Conservation (phyloP, 2,888 invertebrate genomes). For the Eudasyphora cyanicolor region DNA sequence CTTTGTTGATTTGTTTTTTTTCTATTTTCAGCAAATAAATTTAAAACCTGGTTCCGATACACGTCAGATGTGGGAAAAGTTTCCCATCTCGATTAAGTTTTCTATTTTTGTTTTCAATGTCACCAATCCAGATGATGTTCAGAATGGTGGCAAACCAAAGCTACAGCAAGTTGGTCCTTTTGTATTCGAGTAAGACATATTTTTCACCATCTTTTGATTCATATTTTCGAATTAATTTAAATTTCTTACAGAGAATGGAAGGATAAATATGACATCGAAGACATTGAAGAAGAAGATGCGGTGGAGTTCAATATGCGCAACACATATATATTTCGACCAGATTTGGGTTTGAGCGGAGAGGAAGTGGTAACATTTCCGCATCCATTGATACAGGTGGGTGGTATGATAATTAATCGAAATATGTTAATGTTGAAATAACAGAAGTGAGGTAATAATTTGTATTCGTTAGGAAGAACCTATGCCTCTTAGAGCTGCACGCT, state of each 20-base stretch:
- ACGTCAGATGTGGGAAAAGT: constrained; percentile 87
- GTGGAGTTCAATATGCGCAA: constrained; percentile 86
- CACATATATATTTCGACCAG: constrained; percentile 84
- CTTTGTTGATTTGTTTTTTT: neutral
- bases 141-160: constrained; percentile 84
- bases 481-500: no score
- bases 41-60: constrained; percentile 87
- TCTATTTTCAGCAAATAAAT: constrained; percentile 68
- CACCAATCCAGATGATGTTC: constrained; percentile 87
- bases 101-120: constrained; percentile 90
- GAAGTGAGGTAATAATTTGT: no score
- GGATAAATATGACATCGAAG: constrained; percentile 86
- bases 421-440: no score
- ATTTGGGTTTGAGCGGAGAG: constrained; percentile 86
- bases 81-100: constrained; percentile 88
- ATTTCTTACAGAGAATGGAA: constrained; percentile 86
- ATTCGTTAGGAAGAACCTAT: no score
- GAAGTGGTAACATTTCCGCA: constrained; percentile 87
- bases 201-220: neutral
- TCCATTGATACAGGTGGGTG: constrained; percentile 85
- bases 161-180: constrained; percentile 90
- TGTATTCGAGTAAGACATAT: constrained; percentile 87
- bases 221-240: neutral
- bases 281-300: constrained; percentile 86
- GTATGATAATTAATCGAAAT: no score